Conservation (phyloP, 2,797 vertebrate species). For the Atherinosoma microstoma region DNA sequence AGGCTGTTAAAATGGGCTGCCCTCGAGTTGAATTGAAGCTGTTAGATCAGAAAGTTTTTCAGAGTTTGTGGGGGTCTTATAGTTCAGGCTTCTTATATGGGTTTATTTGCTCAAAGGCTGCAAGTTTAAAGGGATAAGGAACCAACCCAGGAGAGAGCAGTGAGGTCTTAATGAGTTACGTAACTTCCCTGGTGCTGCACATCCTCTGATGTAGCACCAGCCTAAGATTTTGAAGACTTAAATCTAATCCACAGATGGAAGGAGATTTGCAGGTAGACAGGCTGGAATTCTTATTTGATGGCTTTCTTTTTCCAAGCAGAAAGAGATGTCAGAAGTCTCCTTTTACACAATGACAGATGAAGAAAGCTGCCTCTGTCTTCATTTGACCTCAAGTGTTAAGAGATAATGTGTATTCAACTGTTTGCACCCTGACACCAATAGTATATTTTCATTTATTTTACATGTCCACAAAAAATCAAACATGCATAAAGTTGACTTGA, state of each 20-base stretch:
- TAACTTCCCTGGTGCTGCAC: slow-evolving; percentile 79
- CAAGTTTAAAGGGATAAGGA: slow-evolving; percentile 78
- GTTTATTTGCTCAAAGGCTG: slow-evolving; percentile 82
- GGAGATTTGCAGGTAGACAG: slow-evolving; percentile 86
- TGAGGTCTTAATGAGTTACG: slow-evolving; percentile 85
- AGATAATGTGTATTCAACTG: neutral
- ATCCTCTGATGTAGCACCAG: slow-evolving; percentile 85
- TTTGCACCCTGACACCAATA: no score
- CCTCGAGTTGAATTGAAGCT: slow-evolving; percentile 66
- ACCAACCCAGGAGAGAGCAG: slow-evolving; percentile 70
- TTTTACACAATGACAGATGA: slow-evolving; percentile 46
- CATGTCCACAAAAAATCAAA: no score
- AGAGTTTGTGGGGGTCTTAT: slow-evolving; percentile 76
- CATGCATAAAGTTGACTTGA: no score
- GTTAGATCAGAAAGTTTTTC: slow-evolving; percentile 73
- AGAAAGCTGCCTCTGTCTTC: slow-evolving; percentile 17
- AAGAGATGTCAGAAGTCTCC: slow-evolving; percentile 59
- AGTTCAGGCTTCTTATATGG: slow-evolving; percentile 77
- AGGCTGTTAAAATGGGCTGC: slow-evolving; percentile 66
- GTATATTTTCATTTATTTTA: neutral
- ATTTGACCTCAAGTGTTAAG: slow-evolving; percentile 24
- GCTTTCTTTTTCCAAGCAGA: slow-evolving; percentile 79
- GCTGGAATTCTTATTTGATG: slow-evolving; percentile 82
- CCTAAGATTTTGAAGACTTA: slow-evolving; percentile 83
- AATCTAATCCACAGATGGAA: slow-evolving; percentile 82